phyloP scores from a whole-genome alignment of 2,797 vertebrate genomes.

The Bucorvus abyssinicus region DNA sequence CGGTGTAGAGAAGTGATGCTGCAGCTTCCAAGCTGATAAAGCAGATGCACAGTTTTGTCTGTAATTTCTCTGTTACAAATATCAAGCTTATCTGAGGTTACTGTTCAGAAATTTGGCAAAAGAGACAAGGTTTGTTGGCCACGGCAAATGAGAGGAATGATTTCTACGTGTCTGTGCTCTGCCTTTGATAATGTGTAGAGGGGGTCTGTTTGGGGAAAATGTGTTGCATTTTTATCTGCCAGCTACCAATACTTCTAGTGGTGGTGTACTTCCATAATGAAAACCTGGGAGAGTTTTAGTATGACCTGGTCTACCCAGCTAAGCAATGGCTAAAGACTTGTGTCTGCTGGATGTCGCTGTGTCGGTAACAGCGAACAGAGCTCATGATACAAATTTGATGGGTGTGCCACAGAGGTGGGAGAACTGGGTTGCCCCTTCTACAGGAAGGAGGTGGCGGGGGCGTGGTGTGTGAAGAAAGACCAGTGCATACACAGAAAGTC shows the following conservation, averaged over 20 bases:
- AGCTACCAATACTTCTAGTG: not conserved
- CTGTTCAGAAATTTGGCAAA: not conserved
- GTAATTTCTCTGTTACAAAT: not conserved
- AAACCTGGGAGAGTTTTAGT: not conserved
- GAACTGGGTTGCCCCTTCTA: not conserved
- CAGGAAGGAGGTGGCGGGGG: not conserved
- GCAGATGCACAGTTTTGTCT: not conserved
- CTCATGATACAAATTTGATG: not conserved
- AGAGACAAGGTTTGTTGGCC: not conserved
- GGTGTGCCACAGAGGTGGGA: not conserved
- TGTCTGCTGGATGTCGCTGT: not conserved
- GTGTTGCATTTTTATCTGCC: not conserved
- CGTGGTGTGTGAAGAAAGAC: not conserved
- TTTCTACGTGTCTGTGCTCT: not conserved
- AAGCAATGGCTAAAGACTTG: not conserved
- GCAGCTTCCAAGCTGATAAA: not conserved
- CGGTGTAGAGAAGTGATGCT: not conserved
- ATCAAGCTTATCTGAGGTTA: not conserved
- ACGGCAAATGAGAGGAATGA: not conserved
- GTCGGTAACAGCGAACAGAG: not conserved
- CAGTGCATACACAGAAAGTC: not conserved
- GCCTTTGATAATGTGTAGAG: not conserved
- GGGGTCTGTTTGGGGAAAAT: not conserved
- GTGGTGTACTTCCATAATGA: not conserved
- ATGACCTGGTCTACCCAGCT: not conserved